Conservation (phyloP, 2,113 vertebrate genomes). For the Taxidea taxus region DNA sequence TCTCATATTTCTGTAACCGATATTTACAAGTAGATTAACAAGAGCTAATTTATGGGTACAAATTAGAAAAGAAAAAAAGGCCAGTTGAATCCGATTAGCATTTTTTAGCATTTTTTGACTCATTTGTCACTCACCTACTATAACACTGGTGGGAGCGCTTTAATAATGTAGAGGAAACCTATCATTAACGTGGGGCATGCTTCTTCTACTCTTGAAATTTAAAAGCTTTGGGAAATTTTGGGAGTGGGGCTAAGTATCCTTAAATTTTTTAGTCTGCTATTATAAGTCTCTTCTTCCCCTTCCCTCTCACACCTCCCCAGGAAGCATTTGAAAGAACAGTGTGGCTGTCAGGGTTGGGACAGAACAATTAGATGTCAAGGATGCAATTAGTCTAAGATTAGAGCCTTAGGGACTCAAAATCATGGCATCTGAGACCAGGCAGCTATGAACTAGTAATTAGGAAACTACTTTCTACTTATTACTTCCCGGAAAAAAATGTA, state of each 20-base stretch:
- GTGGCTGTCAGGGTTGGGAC: conserved; percentile 50
- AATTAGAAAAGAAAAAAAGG: neutral
- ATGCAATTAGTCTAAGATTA: conserved; percentile 72
- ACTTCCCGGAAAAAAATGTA: conserved; percentile 53
- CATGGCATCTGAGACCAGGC: conserved; percentile 59
- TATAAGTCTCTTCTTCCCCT: conserved; percentile 52
- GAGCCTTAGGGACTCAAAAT: conserved; percentile 50
- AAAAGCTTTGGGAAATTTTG: conserved; percentile 24
- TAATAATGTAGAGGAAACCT: conserved; percentile 15
- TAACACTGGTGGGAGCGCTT: neutral
- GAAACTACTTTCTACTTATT: conserved; percentile 10
- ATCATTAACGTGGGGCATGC: conserved; percentile 28
- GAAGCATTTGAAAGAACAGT: conserved; percentile 65
- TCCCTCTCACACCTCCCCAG: conserved; percentile 42
- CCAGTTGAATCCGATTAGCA: conserved; percentile 51
- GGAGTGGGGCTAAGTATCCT: neutral
- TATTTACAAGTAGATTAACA: conserved; percentile 51
- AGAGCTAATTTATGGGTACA: conserved; percentile 50
- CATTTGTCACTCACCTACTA: conserved; percentile 41
- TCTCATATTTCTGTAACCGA: conserved; percentile 48
- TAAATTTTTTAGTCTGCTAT: conserved; percentile 49
- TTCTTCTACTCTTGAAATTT: conserved; percentile 32
- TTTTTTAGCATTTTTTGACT: conserved; percentile 60
- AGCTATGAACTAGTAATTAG: conserved; percentile 65
- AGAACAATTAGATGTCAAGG: conserved; percentile 52